phyloP scores from a whole-genome alignment of 2,888 invertebrate species.

The Zygogramma bicolorata region DNA sequence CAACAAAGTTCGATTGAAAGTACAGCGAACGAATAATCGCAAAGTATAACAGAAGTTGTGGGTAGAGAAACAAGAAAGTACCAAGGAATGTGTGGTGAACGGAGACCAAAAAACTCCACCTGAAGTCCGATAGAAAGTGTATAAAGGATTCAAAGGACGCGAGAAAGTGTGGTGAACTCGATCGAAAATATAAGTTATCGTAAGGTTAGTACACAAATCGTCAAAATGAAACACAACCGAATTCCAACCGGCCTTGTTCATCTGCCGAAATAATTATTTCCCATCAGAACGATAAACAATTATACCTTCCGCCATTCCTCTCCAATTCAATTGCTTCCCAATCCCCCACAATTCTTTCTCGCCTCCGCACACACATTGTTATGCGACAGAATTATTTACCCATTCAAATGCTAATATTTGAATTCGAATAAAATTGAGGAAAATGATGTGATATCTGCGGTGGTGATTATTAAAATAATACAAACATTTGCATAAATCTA shows the following conservation, averaged over 20 bases:
- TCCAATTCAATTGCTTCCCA: background rate
- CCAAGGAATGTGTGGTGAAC: too few species aligned
- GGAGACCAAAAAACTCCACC: too few species aligned
- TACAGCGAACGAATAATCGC: too few species aligned
- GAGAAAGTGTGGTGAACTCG: too few species aligned
- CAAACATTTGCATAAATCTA: conserved; percentile 35
- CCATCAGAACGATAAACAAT: background rate
- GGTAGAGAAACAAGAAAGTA: too few species aligned
- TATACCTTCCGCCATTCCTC: background rate
- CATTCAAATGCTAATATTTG: conserved; percentile 33
- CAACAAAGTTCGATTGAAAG: too few species aligned
- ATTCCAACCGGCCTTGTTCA: background rate
- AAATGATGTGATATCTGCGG: conserved; percentile 33
- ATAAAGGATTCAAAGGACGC: too few species aligned
- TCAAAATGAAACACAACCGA: background rate
- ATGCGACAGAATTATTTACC: conserved; percentile 18
- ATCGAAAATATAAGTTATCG: too few species aligned
- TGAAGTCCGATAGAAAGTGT: too few species aligned
- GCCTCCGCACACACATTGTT: conserved; percentile 4
- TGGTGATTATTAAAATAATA: conserved; percentile 35
- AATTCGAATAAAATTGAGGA: conserved; percentile 28
- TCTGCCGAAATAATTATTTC: background rate
- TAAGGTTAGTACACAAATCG: too few species aligned
- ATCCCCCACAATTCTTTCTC: background rate
- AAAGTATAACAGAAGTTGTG: too few species aligned